phyloP scores from a whole-genome alignment of 1,140 invertebrate species.

The Brachionus rotundiformis region DNA sequence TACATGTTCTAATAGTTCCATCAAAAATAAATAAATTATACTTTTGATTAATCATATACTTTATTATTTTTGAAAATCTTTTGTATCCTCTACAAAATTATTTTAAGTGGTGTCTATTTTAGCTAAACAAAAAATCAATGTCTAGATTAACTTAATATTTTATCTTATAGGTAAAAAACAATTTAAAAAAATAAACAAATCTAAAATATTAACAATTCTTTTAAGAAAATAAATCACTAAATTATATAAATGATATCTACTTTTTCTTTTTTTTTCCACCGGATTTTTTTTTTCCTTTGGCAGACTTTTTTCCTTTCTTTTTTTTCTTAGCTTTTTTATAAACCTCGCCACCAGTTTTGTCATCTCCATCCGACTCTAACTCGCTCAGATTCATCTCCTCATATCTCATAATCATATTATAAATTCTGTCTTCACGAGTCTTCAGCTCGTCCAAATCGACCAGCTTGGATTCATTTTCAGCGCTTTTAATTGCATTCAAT shows the following conservation, averaged over 20 bases:
- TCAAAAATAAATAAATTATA: too few species aligned
- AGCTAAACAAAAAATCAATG: too few species aligned
- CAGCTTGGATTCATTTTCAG: background rate
- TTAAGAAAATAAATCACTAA: background rate
- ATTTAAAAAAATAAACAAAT: background rate
- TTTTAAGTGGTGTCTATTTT: too few species aligned
- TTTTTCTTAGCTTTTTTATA: slow-evolving; percentile 50
- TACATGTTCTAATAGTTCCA: too few species aligned
- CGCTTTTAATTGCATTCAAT: slow-evolving; percentile 1
- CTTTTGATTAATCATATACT: too few species aligned
- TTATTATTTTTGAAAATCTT: too few species aligned
- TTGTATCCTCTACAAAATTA: too few species aligned
- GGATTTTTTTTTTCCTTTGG: slow-evolving; percentile 38
- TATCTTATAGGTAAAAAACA: too few species aligned
- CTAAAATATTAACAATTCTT: background rate
- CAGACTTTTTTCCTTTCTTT: slow-evolving; percentile 46
- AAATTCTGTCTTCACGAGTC: slow-evolving; percentile 28
- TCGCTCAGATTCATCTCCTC: slow-evolving; percentile 37
- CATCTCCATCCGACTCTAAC: slow-evolving; percentile 34
- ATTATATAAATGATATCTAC: too few species aligned
- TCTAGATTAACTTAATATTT: too few species aligned
- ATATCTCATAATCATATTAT: slow-evolving; percentile 35
- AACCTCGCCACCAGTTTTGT: slow-evolving; percentile 22
- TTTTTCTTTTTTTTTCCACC: slow-evolving; percentile 43
- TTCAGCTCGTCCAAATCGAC: background rate